Evolutionary conservation across 2,113 vertebrate species (phyloP), one percentile per base, ranked within the genome.

Genomic region (Erpornis zantholeuca): DNA sequence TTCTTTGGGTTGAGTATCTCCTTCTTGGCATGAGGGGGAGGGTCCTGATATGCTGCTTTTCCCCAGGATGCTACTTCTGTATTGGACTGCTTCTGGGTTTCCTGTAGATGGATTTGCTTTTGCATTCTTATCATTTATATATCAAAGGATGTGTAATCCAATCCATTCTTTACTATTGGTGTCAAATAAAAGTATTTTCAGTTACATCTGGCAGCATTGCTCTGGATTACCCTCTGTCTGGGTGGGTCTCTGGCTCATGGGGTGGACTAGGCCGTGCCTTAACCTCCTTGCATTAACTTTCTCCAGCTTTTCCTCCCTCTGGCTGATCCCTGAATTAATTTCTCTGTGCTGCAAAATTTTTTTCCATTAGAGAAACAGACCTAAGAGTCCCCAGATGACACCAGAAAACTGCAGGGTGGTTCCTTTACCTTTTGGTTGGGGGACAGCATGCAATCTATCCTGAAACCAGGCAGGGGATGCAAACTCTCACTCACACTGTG

Each of bases 101-200:
- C 75, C 68, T 28, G 19, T 84, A 45, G 45, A 60, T 68, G 45
- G 36, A 91, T 96, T 88, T 78, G 76, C 91, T 93, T 95, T 79
- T 82, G 75, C 70, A 59, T 94, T 90, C 96, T 73, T 93, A 77
- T 72, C 75, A 80, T 95, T 95, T 57, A 91, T 86, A 36, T 95
- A 94, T 75, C 42, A 31, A 64, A 3, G 44, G 72, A 56, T 92
- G 12, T 75, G 28, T 79, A 77, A 86, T 79, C 54, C 9, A 6
- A 45, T 86, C 88, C 87, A 85, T 96, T 94, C 81, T 52, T 93
- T 93, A 83, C 77, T 96, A 31, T 96, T 90, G 70, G 85, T 94
- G 93, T 96, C 59, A 95, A 95, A 97, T 94, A 96, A 97, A 88
- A 88, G 69, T 98, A 97, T 96, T 97, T 97, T 98, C 96, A 89